A percentile compares a stretch with the other conserved stretches of the same genome.
Evolutionary conservation across 2,113 vertebrate species (phyloP).

Genomic region (Chloropsis hardwickii): DNA sequence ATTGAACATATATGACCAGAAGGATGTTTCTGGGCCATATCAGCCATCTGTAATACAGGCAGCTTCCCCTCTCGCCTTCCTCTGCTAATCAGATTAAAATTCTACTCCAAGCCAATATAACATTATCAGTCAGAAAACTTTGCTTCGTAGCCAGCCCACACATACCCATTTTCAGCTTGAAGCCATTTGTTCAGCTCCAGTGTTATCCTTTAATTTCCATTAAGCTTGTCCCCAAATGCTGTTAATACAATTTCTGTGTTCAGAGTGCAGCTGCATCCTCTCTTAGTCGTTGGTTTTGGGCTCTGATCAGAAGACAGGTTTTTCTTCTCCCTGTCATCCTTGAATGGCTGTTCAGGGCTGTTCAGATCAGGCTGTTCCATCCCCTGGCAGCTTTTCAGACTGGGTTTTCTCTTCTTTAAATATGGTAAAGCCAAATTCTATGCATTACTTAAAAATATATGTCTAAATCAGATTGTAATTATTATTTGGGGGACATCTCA

Average conservation of each 20-base stretch:
- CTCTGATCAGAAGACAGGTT: background rate
- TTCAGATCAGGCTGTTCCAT: background rate
- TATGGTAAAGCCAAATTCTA: background rate
- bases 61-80: background rate
- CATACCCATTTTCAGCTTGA: background rate
- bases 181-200: background rate
- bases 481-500: background rate
- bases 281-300: background rate
- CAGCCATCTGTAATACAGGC: background rate
- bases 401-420: background rate
- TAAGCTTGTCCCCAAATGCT: background rate
- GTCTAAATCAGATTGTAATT: background rate
- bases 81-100: background rate
- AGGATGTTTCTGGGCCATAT: background rate
- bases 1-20: background rate
- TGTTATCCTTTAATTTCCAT: conserved; percentile 13
- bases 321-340: background rate
- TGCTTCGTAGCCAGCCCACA: background rate
- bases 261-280: background rate
- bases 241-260: background rate
- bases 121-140: background rate
- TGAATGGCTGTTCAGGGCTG: background rate
- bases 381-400: background rate
- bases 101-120: background rate
- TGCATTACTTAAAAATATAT: background rate